phyloP scores from a whole-genome alignment of 2,113 vertebrate species.

The Herpailurus yagouaroundi region DNA sequence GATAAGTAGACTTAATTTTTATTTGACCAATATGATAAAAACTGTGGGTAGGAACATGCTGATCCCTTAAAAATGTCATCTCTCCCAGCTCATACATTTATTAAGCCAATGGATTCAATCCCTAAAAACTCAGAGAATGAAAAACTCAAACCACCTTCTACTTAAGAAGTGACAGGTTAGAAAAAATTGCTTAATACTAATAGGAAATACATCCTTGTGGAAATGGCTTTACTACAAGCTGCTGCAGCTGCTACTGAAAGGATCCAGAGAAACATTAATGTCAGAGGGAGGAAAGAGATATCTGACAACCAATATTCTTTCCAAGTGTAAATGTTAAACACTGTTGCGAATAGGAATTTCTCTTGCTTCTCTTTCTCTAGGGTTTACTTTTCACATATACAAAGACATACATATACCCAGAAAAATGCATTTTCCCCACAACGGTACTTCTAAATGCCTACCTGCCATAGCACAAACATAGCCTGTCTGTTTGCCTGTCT shows the following conservation, averaged over 20 bases:
- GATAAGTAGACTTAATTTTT: neutral
- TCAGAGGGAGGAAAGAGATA: constrained; percentile 33
- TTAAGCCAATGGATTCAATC: neutral
- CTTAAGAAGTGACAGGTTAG: constrained; percentile 1
- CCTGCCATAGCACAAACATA: neutral
- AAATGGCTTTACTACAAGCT: neutral
- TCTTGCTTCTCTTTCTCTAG: neutral
- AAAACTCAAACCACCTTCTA: neutral
- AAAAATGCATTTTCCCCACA: neutral
- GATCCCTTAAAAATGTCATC: neutral
- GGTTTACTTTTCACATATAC: neutral
- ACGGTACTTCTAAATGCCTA: neutral
- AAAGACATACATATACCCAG: neutral
- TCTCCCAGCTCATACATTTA: neutral
- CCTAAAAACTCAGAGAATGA: constrained; percentile 38
- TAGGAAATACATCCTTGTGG: constrained; percentile 47
- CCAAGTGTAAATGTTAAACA: neutral
- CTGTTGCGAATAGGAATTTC: neutral
- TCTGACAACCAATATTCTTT: neutral
- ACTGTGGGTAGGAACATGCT: neutral
- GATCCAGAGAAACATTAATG: neutral
- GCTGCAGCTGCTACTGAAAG: constrained; percentile 32
- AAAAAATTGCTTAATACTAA: neutral
- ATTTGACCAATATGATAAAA: neutral
- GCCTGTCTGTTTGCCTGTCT: neutral